Evolutionary conservation across 2,888 invertebrate species (phyloP), one percentile per base, ranked within the genome.

Genomic region (Caenorhabditis becei): DNA sequence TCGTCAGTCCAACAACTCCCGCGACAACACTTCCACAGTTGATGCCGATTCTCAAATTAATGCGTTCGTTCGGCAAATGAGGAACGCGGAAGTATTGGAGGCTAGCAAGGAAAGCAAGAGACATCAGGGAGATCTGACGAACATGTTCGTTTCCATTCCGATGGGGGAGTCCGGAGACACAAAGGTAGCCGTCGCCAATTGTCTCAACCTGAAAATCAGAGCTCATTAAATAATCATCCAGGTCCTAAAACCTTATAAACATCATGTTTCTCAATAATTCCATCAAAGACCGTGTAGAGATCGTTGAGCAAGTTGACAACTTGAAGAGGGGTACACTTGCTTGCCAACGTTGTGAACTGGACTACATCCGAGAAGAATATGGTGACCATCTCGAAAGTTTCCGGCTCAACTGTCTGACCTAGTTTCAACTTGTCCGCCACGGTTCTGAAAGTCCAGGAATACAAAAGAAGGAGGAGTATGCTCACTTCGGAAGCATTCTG

Each of bases 231-330:
- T 11, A 7, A 10, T 32, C 37, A 1, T 26, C 26, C 14, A 54
- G n/a, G 35, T n/a, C 5, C 16, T 49, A 58, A 14, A 18, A 87
- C 88, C 84, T 91, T 91, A 83, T 91, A 91, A 32, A 88, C 89
- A 62, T 91, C 89, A 63, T 88, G 84, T 20, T 85, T 84, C 16
- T 85, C 89, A 41, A 91, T 91, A 23, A 90, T 87, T 24, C 80
- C 84, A 70, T 91, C 91, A 56, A 91, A 86, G 1, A 85, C 77
- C 1, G 88, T 86, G 82, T 90, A 90, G 7, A 90, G 79, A 49
- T 89, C 88, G 70, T 90, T 90, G 35, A 90, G 83, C 18, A 89
- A 80, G 35, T 85, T 88, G 24, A 89, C 77, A 1, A 85, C 85
- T 74, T 88, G 88, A 4, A 88, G 66, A 1, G 88, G 88, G 0